Evolutionary conservation across 1,140 invertebrate species (phyloP).

Genomic region (Aradophagus sp.): DNA sequence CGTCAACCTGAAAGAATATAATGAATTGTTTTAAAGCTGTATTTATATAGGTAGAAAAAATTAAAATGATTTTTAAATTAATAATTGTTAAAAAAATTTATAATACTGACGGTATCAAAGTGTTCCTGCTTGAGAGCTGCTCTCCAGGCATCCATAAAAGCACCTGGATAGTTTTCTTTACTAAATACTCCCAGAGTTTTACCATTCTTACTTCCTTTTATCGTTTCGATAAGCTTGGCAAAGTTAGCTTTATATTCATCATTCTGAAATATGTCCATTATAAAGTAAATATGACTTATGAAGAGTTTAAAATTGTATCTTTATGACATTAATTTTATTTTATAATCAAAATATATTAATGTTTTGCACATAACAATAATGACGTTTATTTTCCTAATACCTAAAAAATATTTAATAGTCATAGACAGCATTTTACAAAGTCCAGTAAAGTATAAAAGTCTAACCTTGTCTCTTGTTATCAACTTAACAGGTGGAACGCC

Average conservation of each 20-base stretch:
- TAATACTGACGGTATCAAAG: conserved; percentile 82
- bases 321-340: too few relatives aligned
- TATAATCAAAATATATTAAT: conserved; percentile 18
- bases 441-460: too few relatives aligned
- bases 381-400: too few relatives aligned
- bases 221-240: conserved; percentile 87
- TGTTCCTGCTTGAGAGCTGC: conserved; percentile 82
- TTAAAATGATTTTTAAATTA: too few relatives aligned
- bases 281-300: too few relatives aligned
- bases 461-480: conserved; percentile 93
- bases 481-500: conserved; percentile 90
- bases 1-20: conserved; percentile 80
- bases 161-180: conserved; percentile 95
- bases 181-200: conserved; percentile 93
- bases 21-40: too few relatives aligned
- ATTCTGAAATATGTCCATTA: conserved; percentile 77
- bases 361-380: too few relatives aligned
- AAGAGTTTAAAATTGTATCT: too few relatives aligned
- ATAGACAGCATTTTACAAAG: too few relatives aligned
- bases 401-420: too few relatives aligned
- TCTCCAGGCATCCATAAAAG: conserved; percentile 95
- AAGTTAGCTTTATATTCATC: conserved; percentile 98
- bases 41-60: too few relatives aligned
- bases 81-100: neutral
- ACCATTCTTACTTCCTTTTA: conserved; percentile 92